Conservation (phyloP, 2,797 vertebrate species). For the Xerus rutilus region DNA sequence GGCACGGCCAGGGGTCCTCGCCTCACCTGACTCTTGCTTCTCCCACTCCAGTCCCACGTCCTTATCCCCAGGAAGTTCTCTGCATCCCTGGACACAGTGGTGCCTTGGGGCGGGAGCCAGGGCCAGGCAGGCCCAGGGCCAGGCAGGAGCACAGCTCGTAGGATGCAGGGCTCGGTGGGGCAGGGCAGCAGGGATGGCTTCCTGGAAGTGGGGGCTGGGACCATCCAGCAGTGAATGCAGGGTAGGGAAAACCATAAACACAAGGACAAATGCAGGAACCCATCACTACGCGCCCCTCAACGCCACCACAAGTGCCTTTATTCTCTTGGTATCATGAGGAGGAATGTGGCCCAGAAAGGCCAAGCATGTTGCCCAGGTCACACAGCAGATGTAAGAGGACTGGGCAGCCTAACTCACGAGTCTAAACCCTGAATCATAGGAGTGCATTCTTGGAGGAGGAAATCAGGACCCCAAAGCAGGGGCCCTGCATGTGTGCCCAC, state of each 20-base stretch:
- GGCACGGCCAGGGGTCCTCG: fast-evolving
- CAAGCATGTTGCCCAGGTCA: not conserved
- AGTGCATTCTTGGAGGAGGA: not conserved
- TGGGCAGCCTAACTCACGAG: not conserved
- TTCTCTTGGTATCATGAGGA: fast-evolving
- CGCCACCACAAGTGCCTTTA: fast-evolving
- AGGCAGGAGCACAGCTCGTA: not conserved
- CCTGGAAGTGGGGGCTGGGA: no score
- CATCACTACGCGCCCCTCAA: not conserved
- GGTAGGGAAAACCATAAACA: not conserved
- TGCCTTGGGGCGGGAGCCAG: not conserved
- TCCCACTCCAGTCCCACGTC: fast-evolving
- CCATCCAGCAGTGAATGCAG: no score
- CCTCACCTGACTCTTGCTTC: not conserved
- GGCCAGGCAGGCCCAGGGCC: no score
- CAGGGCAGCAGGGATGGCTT: not conserved
- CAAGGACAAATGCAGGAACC: not conserved
- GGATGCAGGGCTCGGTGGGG: not conserved
- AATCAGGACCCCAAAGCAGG: not conserved
- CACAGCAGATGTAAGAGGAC: no score
- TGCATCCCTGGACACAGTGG: not conserved
- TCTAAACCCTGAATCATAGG: not conserved
- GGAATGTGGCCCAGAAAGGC: not conserved
- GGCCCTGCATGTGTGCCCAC: not conserved
- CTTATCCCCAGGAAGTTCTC: no score